Conservation (phyloP, 1,140 invertebrate genomes). For the Hestina assimilis region DNA sequence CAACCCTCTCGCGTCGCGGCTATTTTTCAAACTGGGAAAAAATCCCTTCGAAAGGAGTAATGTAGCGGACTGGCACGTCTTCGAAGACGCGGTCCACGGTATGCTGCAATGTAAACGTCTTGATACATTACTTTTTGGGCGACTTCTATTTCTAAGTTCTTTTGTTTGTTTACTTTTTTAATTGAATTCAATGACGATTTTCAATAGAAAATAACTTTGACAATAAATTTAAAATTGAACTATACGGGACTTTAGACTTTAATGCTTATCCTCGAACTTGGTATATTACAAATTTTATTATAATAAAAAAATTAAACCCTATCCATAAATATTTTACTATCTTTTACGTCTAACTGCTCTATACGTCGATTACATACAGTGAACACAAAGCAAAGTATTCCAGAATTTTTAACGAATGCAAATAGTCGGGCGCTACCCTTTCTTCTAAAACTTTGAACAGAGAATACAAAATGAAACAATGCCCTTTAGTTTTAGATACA, state of each 20-base stretch:
- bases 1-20: constrained; percentile 67
- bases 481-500: constrained; percentile 32
- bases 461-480: constrained; percentile 69
- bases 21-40: constrained; percentile 74
- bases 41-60: constrained; percentile 67
- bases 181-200: neutral
- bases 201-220: no score
- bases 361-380: constrained; percentile 60
- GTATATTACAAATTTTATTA: no score
- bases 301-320: no score
- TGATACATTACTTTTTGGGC: constrained; percentile 49
- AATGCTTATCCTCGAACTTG: no score
- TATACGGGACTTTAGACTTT: no score
- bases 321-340: neutral
- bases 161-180: neutral
- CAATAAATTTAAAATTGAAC: no score
- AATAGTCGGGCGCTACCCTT: constrained; percentile 70
- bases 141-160: no score
- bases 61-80: constrained; percentile 74
- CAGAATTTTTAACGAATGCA: constrained; percentile 76
- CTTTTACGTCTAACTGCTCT: constrained; percentile 25
- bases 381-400: constrained; percentile 71
- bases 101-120: constrained; percentile 34
- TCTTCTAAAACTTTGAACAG: constrained; percentile 63
- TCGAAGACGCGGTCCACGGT: constrained; percentile 53